Evolutionary conservation across 2,113 vertebrate species (phyloP).

Genomic region (Gobiocypris rarus): DNA sequence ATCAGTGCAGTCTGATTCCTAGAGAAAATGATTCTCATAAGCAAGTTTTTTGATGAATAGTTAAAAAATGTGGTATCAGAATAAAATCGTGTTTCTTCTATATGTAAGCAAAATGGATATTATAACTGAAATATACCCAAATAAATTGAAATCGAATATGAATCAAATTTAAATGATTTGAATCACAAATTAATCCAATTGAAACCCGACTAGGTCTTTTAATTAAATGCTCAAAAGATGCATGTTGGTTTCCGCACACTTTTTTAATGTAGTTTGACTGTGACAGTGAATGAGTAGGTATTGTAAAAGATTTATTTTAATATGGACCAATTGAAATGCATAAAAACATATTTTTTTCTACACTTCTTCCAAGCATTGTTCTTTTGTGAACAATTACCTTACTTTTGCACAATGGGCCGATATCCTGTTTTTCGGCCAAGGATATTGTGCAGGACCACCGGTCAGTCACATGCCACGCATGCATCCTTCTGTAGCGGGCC

Average conservation of each 20-base stretch:
- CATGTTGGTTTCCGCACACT: not conserved
- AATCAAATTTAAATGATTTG: not conserved
- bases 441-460: slow-evolving; percentile 21
- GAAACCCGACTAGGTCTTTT: not conserved
- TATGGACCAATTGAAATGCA: not conserved
- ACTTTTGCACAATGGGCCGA: slow-evolving; percentile 19
- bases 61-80: not conserved
- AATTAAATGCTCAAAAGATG: not conserved
- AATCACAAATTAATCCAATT: not conserved
- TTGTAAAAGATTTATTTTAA: not conserved
- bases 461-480: slow-evolving; percentile 33
- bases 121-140: not conserved
- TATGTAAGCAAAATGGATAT: not conserved
- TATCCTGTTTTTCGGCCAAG: slow-evolving; percentile 31
- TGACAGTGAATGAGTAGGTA: not conserved
- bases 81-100: not conserved
- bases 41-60: not conserved
- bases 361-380: slow-evolving; percentile 14
- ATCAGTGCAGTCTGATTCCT: not conserved
- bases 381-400: slow-evolving; percentile 6
- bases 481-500: slow-evolving; percentile 55
- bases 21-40: not conserved
- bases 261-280: not conserved
- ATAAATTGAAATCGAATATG: not conserved
- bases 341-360: not conserved